Evolutionary conservation across 2,113 vertebrate genomes (phyloP).

Genomic region (Bubo scandiacus): DNA sequence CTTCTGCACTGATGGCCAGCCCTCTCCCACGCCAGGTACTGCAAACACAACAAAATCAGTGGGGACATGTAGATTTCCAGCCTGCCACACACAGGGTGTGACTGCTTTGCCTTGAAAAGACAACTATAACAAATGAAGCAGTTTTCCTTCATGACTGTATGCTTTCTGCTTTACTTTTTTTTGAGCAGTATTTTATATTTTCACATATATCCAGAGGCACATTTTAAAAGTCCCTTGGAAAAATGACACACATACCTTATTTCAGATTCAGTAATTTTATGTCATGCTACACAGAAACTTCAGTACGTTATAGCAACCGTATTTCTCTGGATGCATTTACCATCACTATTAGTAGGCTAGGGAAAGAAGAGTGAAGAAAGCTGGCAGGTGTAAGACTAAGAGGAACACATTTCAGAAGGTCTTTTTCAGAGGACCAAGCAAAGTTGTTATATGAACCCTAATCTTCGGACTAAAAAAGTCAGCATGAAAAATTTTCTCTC

Average conservation of each 20-base stretch:
- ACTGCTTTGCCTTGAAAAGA: conserved; percentile 30
- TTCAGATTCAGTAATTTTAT: conserved; percentile 36
- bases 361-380: conserved; percentile 39
- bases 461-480: not conserved
- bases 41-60: conserved; percentile 1
- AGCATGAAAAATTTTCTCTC: not conserved
- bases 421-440: conserved; percentile 18
- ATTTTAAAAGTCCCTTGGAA: conserved; percentile 33
- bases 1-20: not conserved
- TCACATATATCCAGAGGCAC: conserved; percentile 32
- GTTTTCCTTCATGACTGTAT: not conserved
- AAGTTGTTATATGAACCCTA: not conserved
- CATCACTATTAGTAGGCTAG: not conserved
- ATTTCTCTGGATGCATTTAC: conserved; percentile 46
- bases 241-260: conserved; percentile 40
- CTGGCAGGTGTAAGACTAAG: conserved; percentile 44
- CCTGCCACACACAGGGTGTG: not conserved
- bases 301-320: not conserved
- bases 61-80: not conserved
- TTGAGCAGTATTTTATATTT: conserved; percentile 26
- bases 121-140: not conserved
- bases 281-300: conserved; percentile 17
- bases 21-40: not conserved
- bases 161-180: conserved; percentile 27
- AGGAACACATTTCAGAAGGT: conserved; percentile 32